phyloP scores from a whole-genome alignment of 2,797 vertebrate genomes.

The Hemitrygon akajei region DNA sequence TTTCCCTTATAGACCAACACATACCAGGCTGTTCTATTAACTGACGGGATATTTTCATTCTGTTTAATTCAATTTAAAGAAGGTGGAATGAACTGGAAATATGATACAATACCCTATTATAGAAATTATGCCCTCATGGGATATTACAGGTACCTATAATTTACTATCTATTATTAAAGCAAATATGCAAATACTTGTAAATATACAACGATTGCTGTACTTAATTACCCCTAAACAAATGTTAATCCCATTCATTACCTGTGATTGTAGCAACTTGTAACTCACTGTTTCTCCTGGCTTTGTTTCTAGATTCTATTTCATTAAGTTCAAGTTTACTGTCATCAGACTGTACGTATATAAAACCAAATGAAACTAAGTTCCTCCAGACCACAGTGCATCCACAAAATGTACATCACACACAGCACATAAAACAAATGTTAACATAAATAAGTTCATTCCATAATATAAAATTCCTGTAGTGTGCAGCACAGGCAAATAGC shows the following conservation, averaged over 20 bases:
- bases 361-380: too few species aligned
- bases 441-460: too few species aligned
- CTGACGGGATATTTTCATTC: constrained; percentile 44
- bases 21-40: constrained; percentile 43
- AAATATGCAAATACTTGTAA: not conserved
- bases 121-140: constrained; percentile 43
- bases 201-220: not conserved
- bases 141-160: constrained; percentile 40
- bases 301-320: not conserved
- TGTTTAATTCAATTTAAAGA: constrained; percentile 43
- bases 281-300: not conserved
- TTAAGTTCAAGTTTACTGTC: too few species aligned
- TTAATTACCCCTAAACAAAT: not conserved
- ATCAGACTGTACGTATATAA: too few species aligned
- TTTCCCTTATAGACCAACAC: constrained; percentile 42
- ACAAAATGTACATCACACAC: too few species aligned
- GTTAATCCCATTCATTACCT: not conserved
- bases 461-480: too few species aligned
- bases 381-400: too few species aligned
- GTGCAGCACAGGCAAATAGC: too few species aligned
- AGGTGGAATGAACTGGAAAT: constrained; percentile 45
- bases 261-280: not conserved
- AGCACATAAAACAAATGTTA: too few species aligned
- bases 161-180: not conserved
- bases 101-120: constrained; percentile 35